Evolutionary conservation across 2,888 invertebrate species (phyloP).

Genomic region (Andrena chrysosceles): DNA sequence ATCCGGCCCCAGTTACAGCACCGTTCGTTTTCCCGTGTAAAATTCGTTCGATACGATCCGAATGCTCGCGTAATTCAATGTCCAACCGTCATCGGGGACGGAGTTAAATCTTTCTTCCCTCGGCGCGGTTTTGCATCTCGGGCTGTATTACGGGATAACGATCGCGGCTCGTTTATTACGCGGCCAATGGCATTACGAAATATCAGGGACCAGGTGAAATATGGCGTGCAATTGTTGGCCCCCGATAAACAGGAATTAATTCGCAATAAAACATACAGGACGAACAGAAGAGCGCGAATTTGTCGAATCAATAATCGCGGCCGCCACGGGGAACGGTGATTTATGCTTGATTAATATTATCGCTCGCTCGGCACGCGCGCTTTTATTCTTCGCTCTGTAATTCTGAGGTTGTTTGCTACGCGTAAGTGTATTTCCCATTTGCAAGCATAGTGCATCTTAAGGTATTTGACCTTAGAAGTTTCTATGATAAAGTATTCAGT

Average conservation of each 20-base stretch:
- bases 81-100: constrained; percentile 4
- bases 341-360: constrained; percentile 41
- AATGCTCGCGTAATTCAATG: constrained; percentile 2
- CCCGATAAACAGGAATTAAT: constrained; percentile 57
- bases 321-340: constrained; percentile 11
- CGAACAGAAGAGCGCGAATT: constrained; percentile 33
- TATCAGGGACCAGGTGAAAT: constrained; percentile 39
- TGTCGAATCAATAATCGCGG: constrained; percentile 48
- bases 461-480: too few relatives aligned
- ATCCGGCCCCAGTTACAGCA: not conserved
- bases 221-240: constrained; percentile 41
- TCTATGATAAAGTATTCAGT: too few relatives aligned
- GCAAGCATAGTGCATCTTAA: not conserved
- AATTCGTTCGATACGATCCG: constrained; percentile 4
- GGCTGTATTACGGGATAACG: constrained; percentile 42
- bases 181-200: constrained; percentile 25
- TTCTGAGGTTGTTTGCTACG: not conserved
- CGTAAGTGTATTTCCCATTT: not conserved
- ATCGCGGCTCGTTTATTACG: constrained; percentile 44
- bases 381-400: not conserved
- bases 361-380: not conserved
- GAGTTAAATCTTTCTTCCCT: constrained; percentile 43
- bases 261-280: constrained; percentile 44
- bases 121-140: constrained; percentile 34
- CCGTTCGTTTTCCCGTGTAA: not conserved